Evolutionary conservation across 2,888 invertebrate species (phyloP), one percentile per base, ranked within the genome.

Genomic region (Tenodera sinensis): DNA sequence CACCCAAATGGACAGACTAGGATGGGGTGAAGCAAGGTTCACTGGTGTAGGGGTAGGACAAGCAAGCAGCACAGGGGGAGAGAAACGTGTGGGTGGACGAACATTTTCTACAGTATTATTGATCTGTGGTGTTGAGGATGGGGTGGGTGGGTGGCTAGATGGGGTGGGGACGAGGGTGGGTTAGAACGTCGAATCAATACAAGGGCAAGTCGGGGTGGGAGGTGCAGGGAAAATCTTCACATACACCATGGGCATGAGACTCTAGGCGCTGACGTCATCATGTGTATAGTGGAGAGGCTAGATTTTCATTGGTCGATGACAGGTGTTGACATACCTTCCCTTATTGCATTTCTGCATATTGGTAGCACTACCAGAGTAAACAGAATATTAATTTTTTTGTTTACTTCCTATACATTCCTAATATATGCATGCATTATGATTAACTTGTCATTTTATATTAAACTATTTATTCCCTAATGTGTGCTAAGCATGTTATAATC

Each of bases 81-180:
- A 83, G 84, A 84, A 88, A 83, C 83, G 89, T 30, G 89, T 87
- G 90, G 88, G 89, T 81, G 89, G 90, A 88, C 89, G 89, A 89
- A 87, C 88, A 88, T 90, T 90, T 90, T 90, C 90, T 90, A 90
- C 90, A 90, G 90, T 90, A 90, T 89, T 90, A 90, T 90, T 90
- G 90, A 90, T 90, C 90, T 90, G 90, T 85, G 85, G 89, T 88
- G 85, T 84, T 89, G 86, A 85, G 89, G 90, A 87, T 89, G 89
- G 83, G 84, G 89, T 88, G 83, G 90, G 83, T 90, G 83, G 85
- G 47, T 28, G 42, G 83, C 54, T 34, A 88, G 84, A 85, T 89
- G 90, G 47, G 83, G 90, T 28, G 87, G 88, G 27, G 87, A 47
- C 34, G 81, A 83, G 54, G 88, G 87, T 83, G 71, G 90, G 87